Percentiles rank a stretch among this genome's conserved stretches.
Conservation (phyloP, 2,113 vertebrate species). For the Lycaon pictus region DNA sequence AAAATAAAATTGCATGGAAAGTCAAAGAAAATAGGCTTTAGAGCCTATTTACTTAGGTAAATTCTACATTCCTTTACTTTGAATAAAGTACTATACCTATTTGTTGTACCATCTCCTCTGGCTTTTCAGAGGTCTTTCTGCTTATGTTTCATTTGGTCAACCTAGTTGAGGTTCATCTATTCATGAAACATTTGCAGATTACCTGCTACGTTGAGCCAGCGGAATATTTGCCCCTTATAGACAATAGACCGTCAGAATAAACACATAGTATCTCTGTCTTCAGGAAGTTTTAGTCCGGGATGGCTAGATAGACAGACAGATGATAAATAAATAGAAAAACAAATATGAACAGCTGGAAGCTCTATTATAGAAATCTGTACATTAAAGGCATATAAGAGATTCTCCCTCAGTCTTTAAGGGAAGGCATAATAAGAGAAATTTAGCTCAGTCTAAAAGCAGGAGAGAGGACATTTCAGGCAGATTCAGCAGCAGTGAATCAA, state of each 20-base stretch:
- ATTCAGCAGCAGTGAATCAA: background rate
- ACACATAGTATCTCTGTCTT: background rate
- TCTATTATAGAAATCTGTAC: background rate
- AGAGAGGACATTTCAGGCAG: background rate
- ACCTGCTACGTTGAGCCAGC: background rate
- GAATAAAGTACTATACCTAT: background rate
- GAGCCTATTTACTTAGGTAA: background rate
- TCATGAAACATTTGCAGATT: background rate
- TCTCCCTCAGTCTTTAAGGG: background rate
- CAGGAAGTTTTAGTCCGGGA: background rate
- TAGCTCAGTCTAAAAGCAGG: background rate
- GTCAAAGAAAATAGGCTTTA: background rate
- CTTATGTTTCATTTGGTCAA: background rate
- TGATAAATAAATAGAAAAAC: background rate
- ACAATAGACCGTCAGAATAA: background rate
- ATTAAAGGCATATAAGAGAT: background rate
- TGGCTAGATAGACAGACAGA: background rate
- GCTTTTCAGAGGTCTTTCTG: background rate
- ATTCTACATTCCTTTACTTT: background rate
- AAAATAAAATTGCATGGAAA: background rate
- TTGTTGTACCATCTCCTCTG: background rate
- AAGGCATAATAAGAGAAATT: background rate
- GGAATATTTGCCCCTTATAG: background rate
- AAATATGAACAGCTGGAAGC: background rate
- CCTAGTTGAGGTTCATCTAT: background rate